Evolutionary conservation across 2,113 vertebrate species (phyloP).

Genomic region (Corynorhinus townsendii): DNA sequence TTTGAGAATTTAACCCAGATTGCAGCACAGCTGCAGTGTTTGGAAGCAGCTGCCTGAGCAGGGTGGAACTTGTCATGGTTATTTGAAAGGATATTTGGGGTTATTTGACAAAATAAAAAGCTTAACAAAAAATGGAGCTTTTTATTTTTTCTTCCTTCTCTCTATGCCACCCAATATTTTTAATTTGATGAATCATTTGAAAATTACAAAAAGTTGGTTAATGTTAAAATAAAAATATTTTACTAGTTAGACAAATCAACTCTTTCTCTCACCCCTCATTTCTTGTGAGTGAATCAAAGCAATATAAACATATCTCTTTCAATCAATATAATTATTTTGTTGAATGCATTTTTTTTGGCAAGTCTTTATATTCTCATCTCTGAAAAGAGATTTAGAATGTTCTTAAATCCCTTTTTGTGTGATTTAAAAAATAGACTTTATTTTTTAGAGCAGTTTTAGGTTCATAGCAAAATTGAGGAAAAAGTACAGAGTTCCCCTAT

Average conservation of each 20-base stretch:
- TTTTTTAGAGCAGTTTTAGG: background rate
- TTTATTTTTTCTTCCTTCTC: background rate
- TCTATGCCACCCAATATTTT: background rate
- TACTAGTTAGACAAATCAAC: background rate
- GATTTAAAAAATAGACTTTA: background rate
- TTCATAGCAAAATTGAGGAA: background rate
- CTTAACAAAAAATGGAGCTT: background rate
- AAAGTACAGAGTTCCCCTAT: background rate
- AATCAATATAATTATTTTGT: background rate
- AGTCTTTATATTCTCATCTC: background rate
- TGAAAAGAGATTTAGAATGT: background rate
- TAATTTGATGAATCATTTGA: background rate
- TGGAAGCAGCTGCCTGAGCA: background rate
- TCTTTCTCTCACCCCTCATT: background rate
- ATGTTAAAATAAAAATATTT: conserved; percentile 31
- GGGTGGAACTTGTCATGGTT: conserved; percentile 3
- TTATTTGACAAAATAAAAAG: conserved; percentile 39
- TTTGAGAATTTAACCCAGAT: conserved; percentile 43
- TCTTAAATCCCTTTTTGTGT: background rate
- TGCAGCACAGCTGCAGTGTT: conserved; percentile 8
- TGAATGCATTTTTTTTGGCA: background rate
- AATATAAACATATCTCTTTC: background rate
- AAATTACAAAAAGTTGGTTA: background rate
- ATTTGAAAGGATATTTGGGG: conserved; percentile 29
- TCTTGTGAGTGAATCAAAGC: background rate